Evolutionary conservation across 2,797 vertebrate genomes (phyloP).

Genomic region (Oophaga sylvatica): DNA sequence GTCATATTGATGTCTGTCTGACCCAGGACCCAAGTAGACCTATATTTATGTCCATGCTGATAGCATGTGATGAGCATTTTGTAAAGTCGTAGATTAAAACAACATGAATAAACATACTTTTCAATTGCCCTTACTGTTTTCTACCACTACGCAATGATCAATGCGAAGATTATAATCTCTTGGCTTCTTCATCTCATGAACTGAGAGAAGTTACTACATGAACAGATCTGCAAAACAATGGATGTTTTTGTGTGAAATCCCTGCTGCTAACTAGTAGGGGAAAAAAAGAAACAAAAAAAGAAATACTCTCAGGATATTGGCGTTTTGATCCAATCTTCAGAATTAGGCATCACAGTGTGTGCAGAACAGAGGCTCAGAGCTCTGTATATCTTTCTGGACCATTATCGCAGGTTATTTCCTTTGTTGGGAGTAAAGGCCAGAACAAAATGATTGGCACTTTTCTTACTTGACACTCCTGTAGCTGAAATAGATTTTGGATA

Average conservation of each 20-base stretch:
- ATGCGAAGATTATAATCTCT: slow-evolving; percentile 35
- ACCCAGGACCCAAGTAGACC: background rate
- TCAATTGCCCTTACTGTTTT: slow-evolving; percentile 21
- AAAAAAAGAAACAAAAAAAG: background rate
- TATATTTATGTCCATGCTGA: slow-evolving; percentile 8
- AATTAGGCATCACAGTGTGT: slow-evolving; percentile 52
- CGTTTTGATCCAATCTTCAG: slow-evolving; percentile 48
- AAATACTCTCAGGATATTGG: slow-evolving; percentile 46
- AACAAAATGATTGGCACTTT: slow-evolving; percentile 60
- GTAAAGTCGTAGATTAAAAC: slow-evolving; percentile 7
- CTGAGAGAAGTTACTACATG: slow-evolving; percentile 17
- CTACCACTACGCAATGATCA: slow-evolving; percentile 15
- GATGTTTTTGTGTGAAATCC: slow-evolving; percentile 40
- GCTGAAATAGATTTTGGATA: slow-evolving; percentile 59
- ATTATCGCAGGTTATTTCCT: slow-evolving; percentile 59
- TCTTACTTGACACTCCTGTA: slow-evolving; percentile 47
- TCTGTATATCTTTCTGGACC: slow-evolving; percentile 49
- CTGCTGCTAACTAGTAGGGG: slow-evolving; percentile 32
- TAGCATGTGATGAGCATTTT: slow-evolving; percentile 17
- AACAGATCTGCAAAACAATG: slow-evolving; percentile 47
- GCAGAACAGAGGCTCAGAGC: slow-evolving; percentile 45
- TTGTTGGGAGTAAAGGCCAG: slow-evolving; percentile 59
- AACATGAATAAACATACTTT: background rate
- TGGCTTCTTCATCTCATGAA: slow-evolving; percentile 31
- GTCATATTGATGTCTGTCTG: slow-evolving; percentile 18